Evolutionary conservation across 1,140 invertebrate species (phyloP), one percentile per base, ranked within the genome.

Genomic region (Catajapyx aquilonaris): DNA sequence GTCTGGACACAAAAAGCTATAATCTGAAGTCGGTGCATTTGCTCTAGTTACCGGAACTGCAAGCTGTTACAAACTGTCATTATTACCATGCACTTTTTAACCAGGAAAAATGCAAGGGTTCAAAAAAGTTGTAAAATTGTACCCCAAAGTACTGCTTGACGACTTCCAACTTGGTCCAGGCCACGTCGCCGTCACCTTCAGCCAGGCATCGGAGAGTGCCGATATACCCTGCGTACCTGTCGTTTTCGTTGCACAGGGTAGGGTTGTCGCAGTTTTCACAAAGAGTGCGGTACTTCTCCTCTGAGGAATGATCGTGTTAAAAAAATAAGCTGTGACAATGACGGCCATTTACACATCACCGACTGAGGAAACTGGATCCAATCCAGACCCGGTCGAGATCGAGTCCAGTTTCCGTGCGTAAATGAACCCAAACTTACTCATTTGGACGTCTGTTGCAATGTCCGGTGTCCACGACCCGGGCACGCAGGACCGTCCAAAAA

Each of bases 131-230:
- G 7, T 20, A 36, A 20, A 15, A 36, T 9, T n/a, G 11, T 52
- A 73, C 62, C 2, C 69, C 69, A 58, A 79, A 79, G 35, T 49
- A 52, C 47, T 73, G 69, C 40, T 69, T 65, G 1, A 85, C 73
- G 38, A 65, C 81, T 40, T 78, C 73, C 38, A 84, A 70, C 53
- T 83, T 81, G 2, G 81, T 76, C 57, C 83, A 88, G 2, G 81
- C 83, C 1, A 88, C 67, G 39, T 88, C 68, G 1, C 81, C 84
- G 1, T 68, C 68, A 28, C 77, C 73, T 39, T 78, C 69, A 5
- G 73, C 68, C 28, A 91, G 49, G 56, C 85, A 91, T 11, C 73
- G 59, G 15, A 88, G 61, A 3, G 81, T 77, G 1, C 85, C 84
- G 32, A 81, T 72, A 49, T 85, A 84, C 1, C 83, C 83, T 25